Conservation (phyloP, 2,797 vertebrate species). For the Carcharodon carcharias region DNA sequence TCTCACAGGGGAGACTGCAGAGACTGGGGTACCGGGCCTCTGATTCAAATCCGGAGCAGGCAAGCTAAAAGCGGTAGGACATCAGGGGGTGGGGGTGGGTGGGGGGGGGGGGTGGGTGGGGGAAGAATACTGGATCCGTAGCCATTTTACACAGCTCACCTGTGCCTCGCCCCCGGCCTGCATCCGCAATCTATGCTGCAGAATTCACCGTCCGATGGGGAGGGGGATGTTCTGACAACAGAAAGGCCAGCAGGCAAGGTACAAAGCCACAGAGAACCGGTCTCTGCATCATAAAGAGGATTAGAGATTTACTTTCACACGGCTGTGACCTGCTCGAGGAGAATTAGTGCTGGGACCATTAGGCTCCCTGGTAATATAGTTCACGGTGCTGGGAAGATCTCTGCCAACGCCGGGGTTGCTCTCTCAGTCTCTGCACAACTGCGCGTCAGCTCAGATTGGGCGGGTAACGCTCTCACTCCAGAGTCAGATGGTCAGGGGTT, state of each 20-base stretch:
- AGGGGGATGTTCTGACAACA: not conserved
- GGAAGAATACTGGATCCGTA: not conserved
- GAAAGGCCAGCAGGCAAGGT: not conserved
- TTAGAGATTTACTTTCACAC: conserved; percentile 10
- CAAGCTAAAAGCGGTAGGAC: not conserved
- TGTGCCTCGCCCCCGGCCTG: not conserved
- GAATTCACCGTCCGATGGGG: not conserved
- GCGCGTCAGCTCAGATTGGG: too few relatives aligned
- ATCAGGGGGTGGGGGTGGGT: too few relatives aligned
- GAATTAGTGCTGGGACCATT: not conserved
- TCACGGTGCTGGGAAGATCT: not conserved
- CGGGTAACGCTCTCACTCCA: too few relatives aligned
- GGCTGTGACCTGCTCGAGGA: not conserved
- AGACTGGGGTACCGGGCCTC: not conserved
- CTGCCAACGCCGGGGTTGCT: not conserved
- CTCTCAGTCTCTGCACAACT: not conserved
- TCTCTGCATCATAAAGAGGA: not conserved
- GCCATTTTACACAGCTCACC: not conserved
- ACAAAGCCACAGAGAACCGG: not conserved
- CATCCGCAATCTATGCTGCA: not conserved
- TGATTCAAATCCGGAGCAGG: not conserved
- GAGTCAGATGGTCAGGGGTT: too few relatives aligned
- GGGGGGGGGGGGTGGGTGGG: not conserved
- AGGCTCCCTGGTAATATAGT: not conserved
- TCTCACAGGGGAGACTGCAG: not conserved